phyloP scores from a whole-genome alignment of 2,888 invertebrate species.

The Neoscelio sp. region DNA sequence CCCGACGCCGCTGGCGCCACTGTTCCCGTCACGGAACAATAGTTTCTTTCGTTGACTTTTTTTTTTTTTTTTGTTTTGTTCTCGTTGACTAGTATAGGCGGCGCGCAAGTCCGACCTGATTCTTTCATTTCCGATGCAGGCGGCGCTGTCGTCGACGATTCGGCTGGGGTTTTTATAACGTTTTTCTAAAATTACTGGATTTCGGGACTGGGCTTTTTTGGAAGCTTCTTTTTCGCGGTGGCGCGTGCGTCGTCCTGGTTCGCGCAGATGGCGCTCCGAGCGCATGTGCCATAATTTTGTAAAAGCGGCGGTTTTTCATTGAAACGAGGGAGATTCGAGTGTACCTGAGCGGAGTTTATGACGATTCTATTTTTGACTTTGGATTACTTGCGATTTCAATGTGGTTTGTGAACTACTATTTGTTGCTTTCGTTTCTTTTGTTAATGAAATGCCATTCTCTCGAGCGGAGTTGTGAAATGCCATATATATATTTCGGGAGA shows the following conservation, averaged over 20 bases:
- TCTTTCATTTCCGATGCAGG: too few relatives aligned
- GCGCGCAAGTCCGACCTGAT: too few relatives aligned
- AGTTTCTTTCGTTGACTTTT: conserved; percentile 1
- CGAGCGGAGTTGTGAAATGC: too few relatives aligned
- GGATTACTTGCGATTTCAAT: too few relatives aligned
- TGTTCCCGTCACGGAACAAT: conserved; percentile 28
- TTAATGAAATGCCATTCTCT: conserved; percentile 18
- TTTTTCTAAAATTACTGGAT: too few relatives aligned
- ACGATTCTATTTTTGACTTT: conserved; percentile 1
- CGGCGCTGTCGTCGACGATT: conserved; percentile 18
- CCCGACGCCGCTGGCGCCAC: conserved; percentile 68
- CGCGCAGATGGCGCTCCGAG: conserved; percentile 51
- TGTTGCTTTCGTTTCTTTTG: background rate
- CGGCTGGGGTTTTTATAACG: too few relatives aligned
- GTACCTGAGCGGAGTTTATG: conserved; percentile 53
- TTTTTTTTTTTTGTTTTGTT: conserved; percentile 5
- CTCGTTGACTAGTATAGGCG: conserved; percentile 16
- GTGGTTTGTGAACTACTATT: too few relatives aligned
- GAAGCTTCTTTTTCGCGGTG: conserved; percentile 2
- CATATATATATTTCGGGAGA: conserved; percentile 1
- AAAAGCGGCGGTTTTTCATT: conserved; percentile 49
- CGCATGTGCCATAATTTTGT: conserved; percentile 57
- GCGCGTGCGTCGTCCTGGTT: conserved; percentile 7
- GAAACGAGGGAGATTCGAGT: conserved; percentile 46
- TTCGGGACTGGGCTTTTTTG: conserved; percentile 32